These are phyloP conservation scores for Diadophis punctatus DNA, from an alignment of 2,113 vertebrate genomes.

Conservation along the genomic window DNA sequence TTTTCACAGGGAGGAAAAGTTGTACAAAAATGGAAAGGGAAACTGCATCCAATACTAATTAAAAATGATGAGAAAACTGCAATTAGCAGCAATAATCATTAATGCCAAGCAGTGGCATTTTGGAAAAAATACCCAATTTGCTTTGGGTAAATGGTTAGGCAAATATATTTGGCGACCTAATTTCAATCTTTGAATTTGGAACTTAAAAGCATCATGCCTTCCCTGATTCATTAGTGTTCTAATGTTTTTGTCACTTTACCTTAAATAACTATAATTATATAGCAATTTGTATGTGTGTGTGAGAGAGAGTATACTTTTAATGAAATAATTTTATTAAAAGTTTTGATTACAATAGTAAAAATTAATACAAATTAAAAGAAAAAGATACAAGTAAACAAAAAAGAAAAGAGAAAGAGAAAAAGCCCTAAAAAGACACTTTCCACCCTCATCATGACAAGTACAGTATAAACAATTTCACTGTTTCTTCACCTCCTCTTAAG, in stretches of 20 bases:
- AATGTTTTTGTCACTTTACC: neutral
- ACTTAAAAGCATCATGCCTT: neutral
- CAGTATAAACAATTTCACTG: neutral
- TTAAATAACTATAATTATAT: neutral
- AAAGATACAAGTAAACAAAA: neutral
- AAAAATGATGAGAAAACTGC: neutral
- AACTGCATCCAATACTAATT: neutral
- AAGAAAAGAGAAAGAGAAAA: neutral
- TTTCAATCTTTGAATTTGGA: neutral
- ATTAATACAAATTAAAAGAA: neutral
- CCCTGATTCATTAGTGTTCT: neutral
- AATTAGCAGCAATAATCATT: neutral
- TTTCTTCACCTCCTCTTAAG: neutral
- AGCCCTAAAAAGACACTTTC: neutral
- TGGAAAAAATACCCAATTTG: neutral
- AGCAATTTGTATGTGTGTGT: neutral
- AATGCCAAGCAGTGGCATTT: neutral
- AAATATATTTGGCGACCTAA: neutral
- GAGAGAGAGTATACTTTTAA: neutral
- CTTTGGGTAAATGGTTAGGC: neutral
- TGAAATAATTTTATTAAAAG: neutral
- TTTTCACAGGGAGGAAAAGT: neutral
- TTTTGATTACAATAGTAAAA: neutral
- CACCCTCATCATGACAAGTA: neutral
- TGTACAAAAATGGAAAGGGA: neutral